These are phyloP conservation scores for Limnodromus scolopaceus DNA, from an alignment of 2,797 vertebrate species.

Conservation along the genomic window DNA sequence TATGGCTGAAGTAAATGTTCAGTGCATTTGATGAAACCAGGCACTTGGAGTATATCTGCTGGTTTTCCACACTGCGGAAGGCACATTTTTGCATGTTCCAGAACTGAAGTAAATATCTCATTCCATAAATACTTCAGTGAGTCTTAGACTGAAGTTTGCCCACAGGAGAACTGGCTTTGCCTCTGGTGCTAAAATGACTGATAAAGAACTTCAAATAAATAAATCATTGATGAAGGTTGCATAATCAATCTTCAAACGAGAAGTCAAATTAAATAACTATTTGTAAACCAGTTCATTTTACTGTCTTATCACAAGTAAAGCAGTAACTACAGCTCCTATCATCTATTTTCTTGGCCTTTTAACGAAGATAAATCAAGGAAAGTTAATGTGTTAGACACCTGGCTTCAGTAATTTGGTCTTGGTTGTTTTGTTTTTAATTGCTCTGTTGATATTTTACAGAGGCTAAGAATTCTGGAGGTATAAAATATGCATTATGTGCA, in stretches of 20 bases:
- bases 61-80: not conserved
- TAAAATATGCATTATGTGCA: not conserved
- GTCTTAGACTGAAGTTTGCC: not conserved
- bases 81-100: not conserved
- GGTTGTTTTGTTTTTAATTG: not conserved
- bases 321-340: not conserved
- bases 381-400: not conserved
- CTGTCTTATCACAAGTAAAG: not conserved
- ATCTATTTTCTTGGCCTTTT: not conserved
- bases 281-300: not conserved
- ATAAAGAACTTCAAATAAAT: conserved; percentile 19
- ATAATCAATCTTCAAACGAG: not conserved
- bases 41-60: not conserved
- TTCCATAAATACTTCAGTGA: conserved; percentile 16
- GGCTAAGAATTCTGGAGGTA: not conserved
- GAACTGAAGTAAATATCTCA: not conserved
- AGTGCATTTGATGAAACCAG: not conserved
- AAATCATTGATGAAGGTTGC: not conserved
- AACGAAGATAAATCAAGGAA: not conserved
- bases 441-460: not conserved
- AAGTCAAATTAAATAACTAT: not conserved
- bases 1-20: not conserved
- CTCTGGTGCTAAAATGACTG: not conserved
- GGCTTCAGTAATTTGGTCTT: not conserved
- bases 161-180: not conserved